Conservation (phyloP, 2,888 invertebrate species). For the Rhingia campestris region DNA sequence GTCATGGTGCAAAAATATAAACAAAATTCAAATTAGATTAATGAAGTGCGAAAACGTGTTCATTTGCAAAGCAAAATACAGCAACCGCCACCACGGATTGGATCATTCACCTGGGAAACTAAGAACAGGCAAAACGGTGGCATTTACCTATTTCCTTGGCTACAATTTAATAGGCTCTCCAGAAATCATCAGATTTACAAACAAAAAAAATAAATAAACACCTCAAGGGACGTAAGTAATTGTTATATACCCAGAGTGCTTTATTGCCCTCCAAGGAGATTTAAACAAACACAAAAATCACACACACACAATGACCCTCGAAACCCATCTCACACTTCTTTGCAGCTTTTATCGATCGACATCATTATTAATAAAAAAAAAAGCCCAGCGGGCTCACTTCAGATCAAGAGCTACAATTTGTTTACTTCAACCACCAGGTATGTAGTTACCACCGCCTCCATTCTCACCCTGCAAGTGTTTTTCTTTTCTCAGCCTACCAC, state of each 20-base stretch:
- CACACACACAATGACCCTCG: slow-evolving; percentile 2
- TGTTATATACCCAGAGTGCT: background rate
- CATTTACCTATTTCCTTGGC: background rate
- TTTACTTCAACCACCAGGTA: slow-evolving; percentile 1
- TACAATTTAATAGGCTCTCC: background rate
- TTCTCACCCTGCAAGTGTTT: background rate
- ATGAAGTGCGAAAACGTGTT: background rate
- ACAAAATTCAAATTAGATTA: background rate
- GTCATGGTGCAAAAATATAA: background rate
- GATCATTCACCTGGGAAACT: background rate
- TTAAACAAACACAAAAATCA: background rate
- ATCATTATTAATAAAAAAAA: background rate
- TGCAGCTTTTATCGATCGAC: background rate
- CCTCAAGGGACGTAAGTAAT: background rate
- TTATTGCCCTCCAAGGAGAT: background rate
- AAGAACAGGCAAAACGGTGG: background rate
- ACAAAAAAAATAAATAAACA: background rate
- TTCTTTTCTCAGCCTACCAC: background rate
- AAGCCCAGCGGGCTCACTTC: background rate
- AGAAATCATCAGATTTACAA: background rate
- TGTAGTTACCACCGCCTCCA: background rate
- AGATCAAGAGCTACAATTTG: background rate
- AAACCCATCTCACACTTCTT: background rate
- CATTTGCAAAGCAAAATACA: background rate
- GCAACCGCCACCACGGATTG: background rate